These are phyloP conservation scores for Brenthis ino DNA, from an alignment of 2,888 invertebrate genomes.

Conservation along the genomic window DNA sequence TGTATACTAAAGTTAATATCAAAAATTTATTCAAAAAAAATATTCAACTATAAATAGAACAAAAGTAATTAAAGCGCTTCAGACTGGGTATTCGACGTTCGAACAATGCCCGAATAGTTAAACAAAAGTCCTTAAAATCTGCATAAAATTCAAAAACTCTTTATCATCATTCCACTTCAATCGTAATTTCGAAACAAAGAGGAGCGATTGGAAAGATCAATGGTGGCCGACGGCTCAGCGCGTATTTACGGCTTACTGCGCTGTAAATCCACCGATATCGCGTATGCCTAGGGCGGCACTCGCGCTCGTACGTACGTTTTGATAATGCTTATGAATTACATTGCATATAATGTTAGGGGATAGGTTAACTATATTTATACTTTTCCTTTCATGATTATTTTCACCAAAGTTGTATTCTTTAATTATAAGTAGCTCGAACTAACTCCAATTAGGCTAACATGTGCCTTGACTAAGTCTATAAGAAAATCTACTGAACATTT, in stretches of 20 bases:
- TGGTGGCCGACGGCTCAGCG: slow-evolving; percentile 53
- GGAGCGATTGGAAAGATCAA: slow-evolving; percentile 55
- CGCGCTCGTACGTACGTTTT: slow-evolving; percentile 30
- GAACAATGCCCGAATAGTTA: slow-evolving; percentile 38
- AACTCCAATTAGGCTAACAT: too few species aligned
- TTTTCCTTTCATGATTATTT: background rate
- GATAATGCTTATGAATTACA: slow-evolving; percentile 19
- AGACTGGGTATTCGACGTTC: slow-evolving; percentile 3
- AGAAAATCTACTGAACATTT: too few species aligned
- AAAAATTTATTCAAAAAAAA: slow-evolving; percentile 50
- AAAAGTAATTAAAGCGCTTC: slow-evolving; percentile 17
- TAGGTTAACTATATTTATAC: background rate
- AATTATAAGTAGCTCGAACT: too few species aligned
- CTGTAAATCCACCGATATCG: slow-evolving; percentile 72
- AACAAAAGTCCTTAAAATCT: slow-evolving; percentile 38
- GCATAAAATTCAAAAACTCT: slow-evolving; percentile 44
- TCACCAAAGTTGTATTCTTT: too few species aligned
- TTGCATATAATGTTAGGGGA: background rate
- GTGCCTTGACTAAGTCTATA: too few species aligned
- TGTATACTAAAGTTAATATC: background rate
- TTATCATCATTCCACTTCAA: slow-evolving; percentile 49
- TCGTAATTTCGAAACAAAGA: slow-evolving; percentile 53
- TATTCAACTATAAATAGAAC: background rate
- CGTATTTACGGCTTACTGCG: slow-evolving; percentile 67
- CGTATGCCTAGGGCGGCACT: slow-evolving; percentile 49